Base-by-base conservation (phyloP, 2,113 vertebrate genomes). In the Cephalopholis sonnerati region DNA sequence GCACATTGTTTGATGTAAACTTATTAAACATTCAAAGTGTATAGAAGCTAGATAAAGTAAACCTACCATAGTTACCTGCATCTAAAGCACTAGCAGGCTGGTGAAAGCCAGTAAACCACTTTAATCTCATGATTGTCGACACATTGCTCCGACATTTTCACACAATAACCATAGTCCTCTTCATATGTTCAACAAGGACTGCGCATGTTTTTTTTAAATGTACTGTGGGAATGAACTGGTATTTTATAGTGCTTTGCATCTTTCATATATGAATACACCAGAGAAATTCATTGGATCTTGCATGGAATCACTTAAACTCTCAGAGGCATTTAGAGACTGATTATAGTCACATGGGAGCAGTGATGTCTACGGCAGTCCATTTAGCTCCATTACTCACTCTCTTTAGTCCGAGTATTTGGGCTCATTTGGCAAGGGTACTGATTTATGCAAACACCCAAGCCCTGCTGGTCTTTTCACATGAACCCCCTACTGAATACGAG, bases 401-500 rank as follows among this genome's bases (percentile, higher is more conserved):
- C 67, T 51, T 84, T 64, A 75, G 65, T 65, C 69, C 73, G 32
- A 85, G 64, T 48, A 84, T 87, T 84, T 78, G 70, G 83, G 82
- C 83, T 93, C 85, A 86, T 92, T 94, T 93, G 92, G 89, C 91
- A 91, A 70, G 55, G 78, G 64, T 55, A 79, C 82, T 93, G 91
- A 94, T 94, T 94, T 94, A 93, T 92, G 91, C 89, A 94, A 93
- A 89, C 88, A 87, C 63, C 80, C 79, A 74, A 85, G 77, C 82
- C 84, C 88, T 81, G 84, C 87, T 91, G 87, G 76, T 85, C 89
- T 83, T 92, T 95, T 93, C 89, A 93, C 93, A 94, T 93, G 90
- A 92, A 89, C 91, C 90, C 84, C 89, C 90, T 48, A 51, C 88
- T 81, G 90, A 91, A 90, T 88, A 89, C 51, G 68, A 91, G 92